These are phyloP conservation scores for Callopanchax toddi DNA, from an alignment of 2,113 vertebrate genomes.

Conservation along the genomic window DNA sequence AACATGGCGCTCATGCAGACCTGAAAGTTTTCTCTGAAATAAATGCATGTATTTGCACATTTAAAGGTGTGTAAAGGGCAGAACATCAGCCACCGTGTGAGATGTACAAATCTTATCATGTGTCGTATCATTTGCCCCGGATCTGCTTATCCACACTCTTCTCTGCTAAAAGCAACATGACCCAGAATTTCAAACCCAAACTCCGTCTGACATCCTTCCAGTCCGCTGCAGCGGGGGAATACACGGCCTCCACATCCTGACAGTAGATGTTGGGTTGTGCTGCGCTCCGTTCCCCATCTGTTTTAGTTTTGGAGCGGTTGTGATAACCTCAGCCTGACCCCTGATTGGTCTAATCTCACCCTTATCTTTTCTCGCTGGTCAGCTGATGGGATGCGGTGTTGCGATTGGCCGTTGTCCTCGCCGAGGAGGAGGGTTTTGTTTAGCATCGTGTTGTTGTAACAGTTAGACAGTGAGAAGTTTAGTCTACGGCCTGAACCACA, in stretches of 20 bases:
- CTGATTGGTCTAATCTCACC: slow-evolving; percentile 77
- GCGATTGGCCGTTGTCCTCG: slow-evolving; percentile 86
- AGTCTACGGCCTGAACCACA: slow-evolving; percentile 67
- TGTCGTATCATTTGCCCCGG: slow-evolving; percentile 25
- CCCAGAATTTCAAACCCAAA: slow-evolving; percentile 56
- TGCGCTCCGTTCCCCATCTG: slow-evolving; percentile 70
- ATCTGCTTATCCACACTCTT: slow-evolving; percentile 39
- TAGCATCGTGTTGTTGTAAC: slow-evolving; percentile 89
- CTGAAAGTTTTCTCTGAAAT: not conserved
- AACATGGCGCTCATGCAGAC: not conserved
- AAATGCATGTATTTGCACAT: not conserved
- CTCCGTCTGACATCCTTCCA: slow-evolving; percentile 64
- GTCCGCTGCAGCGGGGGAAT: slow-evolving; percentile 56
- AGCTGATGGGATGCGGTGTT: slow-evolving; percentile 65
- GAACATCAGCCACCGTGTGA: slow-evolving; percentile 10
- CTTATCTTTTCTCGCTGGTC: slow-evolving; percentile 70
- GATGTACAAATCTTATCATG: slow-evolving; percentile 45
- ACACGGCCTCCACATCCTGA: slow-evolving; percentile 53
- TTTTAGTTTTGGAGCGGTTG: slow-evolving; percentile 77
- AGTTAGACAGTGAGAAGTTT: slow-evolving; percentile 86
- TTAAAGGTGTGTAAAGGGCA: not conserved
- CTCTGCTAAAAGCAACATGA: slow-evolving; percentile 61
- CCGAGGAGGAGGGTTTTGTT: slow-evolving; percentile 93
- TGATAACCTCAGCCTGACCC: slow-evolving; percentile 77
- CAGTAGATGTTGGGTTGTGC: slow-evolving; percentile 64